Evolutionary conservation across 2,797 vertebrate species (phyloP), one percentile per base, ranked within the genome.

Genomic region (Notamacropus eugenii): DNA sequence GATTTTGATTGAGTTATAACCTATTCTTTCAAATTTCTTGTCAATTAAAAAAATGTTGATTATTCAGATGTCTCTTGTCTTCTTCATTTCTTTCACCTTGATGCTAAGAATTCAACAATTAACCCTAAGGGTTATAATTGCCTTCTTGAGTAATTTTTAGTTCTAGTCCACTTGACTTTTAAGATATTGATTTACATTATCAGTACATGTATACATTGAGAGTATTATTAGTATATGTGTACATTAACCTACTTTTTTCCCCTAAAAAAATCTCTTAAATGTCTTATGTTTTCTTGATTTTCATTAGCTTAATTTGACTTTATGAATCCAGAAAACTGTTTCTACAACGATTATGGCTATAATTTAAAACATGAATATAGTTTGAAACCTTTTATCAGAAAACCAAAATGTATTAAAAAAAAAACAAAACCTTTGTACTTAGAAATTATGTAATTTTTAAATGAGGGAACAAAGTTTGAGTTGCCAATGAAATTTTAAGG

Each of bases 291-390:
- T 98, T 98, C 97, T 91, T 96, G 98, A 96, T 95, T 98, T 97
- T 98, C 94, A 96, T 97, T 98, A 98, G 98, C 97, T 98, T 98
- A 99, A 98, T 98, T 99, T 98, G 98, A 59, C 82, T 97, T 24
- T 98, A 67, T 98, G 95, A 98, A 97, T 97, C 96, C 97, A 95
- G 58, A 97, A 98, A 93, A 94, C 97, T 97, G 94, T 97, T 96
- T 96, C 97, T 97, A 96, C 95, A 97, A 97, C 96, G 96, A 57
- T 97, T 67, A 96, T 9, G 97, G 91, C 97, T 97, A 96, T 98
- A 97, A 98, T 98, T 98, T 93, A 97, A 98, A 98, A 97, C 98
- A 97, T 98, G 98, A 98, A 98, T 98, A 98, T 98, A 98, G 98
- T 97, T 97, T 94, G 98, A 98, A 98, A 62, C 87, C 96, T 97